phyloP scores from a whole-genome alignment of 2,888 invertebrate genomes.

The Sminthurinus aureus region DNA sequence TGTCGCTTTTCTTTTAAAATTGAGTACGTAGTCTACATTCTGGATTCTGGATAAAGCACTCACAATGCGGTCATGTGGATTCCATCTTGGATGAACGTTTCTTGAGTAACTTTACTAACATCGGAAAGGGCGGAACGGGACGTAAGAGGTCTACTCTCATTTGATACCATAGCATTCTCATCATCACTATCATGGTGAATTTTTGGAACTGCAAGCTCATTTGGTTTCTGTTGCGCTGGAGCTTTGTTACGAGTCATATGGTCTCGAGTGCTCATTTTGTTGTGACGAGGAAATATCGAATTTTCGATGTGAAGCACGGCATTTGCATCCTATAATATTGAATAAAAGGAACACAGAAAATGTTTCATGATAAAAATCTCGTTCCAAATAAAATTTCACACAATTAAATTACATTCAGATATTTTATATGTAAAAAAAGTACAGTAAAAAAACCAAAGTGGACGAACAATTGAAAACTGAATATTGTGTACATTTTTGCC shows the following conservation, averaged over 20 bases:
- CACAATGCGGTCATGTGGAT: constrained; percentile 48
- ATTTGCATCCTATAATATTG: constrained; percentile 65
- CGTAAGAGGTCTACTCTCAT: constrained; percentile 41
- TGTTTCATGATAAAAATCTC: background rate
- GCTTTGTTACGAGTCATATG: constrained; percentile 45
- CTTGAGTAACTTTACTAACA: constrained; percentile 49
- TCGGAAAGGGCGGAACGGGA: constrained; percentile 44
- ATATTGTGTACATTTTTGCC: too few species aligned
- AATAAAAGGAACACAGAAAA: background rate
- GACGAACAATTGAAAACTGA: too few species aligned
- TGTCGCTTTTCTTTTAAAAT: too few species aligned
- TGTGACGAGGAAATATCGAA: constrained; percentile 75
- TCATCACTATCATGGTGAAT: constrained; percentile 50
- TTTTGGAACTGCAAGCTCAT: constrained; percentile 30
- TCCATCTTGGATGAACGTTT: constrained; percentile 57
- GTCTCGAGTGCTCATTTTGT: constrained; percentile 45
- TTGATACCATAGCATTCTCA: constrained; percentile 50
- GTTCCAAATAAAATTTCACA: background rate
- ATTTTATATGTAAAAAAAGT: too few species aligned
- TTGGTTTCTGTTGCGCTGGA: constrained; percentile 31
- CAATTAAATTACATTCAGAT: too few species aligned
- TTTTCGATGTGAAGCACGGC: constrained; percentile 87
- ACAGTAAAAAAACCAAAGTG: too few species aligned
- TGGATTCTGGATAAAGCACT: too few species aligned
- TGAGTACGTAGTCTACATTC: too few species aligned